Conservation (phyloP, 2,797 vertebrate genomes). For the Acanthurus tractus region DNA sequence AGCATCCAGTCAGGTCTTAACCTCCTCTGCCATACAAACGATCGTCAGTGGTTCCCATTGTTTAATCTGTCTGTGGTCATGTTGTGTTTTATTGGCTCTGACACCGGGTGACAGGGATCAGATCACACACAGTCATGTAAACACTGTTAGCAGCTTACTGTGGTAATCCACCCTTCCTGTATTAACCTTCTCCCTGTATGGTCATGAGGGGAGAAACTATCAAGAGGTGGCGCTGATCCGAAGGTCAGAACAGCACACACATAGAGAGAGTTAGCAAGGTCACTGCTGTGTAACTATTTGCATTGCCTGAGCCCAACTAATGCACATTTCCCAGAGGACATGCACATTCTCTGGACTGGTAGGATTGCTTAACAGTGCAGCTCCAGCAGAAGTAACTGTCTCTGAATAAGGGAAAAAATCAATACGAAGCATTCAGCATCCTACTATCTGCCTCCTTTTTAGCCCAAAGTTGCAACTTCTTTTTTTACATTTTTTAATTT, state of each 20-base stretch:
- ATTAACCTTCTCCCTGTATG: slow-evolving; percentile 60
- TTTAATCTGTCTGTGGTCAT: slow-evolving; percentile 58
- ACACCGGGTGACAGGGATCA: slow-evolving; percentile 38
- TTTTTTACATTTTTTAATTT: slow-evolving; percentile 10
- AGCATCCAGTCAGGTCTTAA: not conserved
- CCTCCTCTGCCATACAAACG: not conserved
- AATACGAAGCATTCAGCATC: slow-evolving; percentile 60
- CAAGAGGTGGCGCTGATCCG: slow-evolving; percentile 45
- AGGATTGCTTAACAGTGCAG: slow-evolving; percentile 67
- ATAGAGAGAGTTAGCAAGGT: slow-evolving; percentile 37
- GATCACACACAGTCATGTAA: slow-evolving; percentile 64
- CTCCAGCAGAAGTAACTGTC: slow-evolving; percentile 56
- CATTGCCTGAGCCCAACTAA: slow-evolving; percentile 58
- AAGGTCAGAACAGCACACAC: slow-evolving; percentile 66
- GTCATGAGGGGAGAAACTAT: slow-evolving; percentile 33
- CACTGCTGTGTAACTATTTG: slow-evolving; percentile 77
- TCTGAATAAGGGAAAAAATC: slow-evolving; percentile 69
- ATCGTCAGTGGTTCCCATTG: slow-evolving; percentile 24
- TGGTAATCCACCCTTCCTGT: slow-evolving; percentile 72
- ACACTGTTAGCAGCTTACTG: slow-evolving; percentile 67
- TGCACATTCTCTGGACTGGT: slow-evolving; percentile 46
- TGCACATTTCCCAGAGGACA: slow-evolving; percentile 61
- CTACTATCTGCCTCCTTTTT: slow-evolving; percentile 37
- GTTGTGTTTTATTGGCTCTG: slow-evolving; percentile 50
- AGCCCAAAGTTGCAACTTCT: slow-evolving; percentile 22